Percentiles rank a stretch among this genome's conserved stretches.
Conservation (phyloP, 2,113 vertebrate species). For the Ceyx melanurus region DNA sequence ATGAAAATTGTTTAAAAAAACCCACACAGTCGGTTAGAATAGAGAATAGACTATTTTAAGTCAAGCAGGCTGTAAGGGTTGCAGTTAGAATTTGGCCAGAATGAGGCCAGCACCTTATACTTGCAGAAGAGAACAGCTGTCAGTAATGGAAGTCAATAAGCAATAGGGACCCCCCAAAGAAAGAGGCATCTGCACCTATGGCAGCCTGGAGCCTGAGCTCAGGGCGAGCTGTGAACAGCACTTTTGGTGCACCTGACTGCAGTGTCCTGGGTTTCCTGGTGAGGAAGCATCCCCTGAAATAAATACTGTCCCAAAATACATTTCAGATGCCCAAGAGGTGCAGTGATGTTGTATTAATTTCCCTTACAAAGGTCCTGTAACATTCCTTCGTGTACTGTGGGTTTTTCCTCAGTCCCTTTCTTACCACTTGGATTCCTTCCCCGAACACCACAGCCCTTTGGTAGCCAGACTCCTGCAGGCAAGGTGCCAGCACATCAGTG, state of each 20-base stretch:
- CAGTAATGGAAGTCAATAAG: not conserved
- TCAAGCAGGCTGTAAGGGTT: conserved; percentile 23
- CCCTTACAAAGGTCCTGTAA: not conserved
- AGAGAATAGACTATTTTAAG: conserved; percentile 45
- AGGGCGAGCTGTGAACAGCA: not conserved
- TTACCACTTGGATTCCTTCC: not conserved
- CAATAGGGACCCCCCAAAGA: not conserved
- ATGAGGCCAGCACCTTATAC: not conserved
- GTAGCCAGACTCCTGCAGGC: not conserved
- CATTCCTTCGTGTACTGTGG: not conserved
- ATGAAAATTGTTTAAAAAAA: conserved; percentile 52
- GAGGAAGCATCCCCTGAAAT: not conserved
- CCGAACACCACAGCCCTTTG: not conserved
- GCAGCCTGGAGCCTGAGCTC: not conserved
- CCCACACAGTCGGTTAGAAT: not conserved
- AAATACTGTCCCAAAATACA: not conserved
- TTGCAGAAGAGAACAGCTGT: conserved; percentile 15
- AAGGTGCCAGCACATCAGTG: not conserved
- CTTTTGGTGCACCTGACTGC: not conserved
- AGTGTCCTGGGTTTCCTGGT: not conserved
- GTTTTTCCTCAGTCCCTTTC: not conserved
- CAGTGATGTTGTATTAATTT: not conserved
- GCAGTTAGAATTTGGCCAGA: conserved; percentile 21
- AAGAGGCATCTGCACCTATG: not conserved
- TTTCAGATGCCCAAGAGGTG: not conserved